Evolutionary conservation across 2,888 invertebrate genomes (phyloP), one percentile per base, ranked within the genome.

Genomic region (Erynnis tages): DNA sequence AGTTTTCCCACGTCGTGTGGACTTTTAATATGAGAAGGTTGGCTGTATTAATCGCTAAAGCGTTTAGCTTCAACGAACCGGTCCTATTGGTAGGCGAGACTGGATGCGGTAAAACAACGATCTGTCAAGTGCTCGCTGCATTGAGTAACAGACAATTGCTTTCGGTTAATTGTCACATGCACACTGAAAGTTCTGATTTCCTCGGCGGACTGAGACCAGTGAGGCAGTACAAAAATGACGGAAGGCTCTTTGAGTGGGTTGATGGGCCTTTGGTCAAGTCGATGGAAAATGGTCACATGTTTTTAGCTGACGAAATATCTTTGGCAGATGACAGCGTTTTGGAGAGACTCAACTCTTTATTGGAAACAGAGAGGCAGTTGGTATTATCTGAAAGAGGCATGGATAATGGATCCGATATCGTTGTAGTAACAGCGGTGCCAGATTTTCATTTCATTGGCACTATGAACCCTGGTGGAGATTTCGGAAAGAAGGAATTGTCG

Each of bases 401-500:
- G 48, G 92, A 92, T 67, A 90, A 88, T 53, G 91, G 82, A 69
- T 90, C 91, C 21, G 89, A 80, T 66, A 91, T 92, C 19, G 90
- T 91, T 41, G 90, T 92, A 21, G 88, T 94, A 2, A 91, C 94
- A 32, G 91, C 93, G 0, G 95, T 95, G 50, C 76, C 92, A 4
- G 91, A 93, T 6, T 99, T 99, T 75, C 94, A 96, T 65, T 96
- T 99, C 68, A 92, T 99, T 53, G 98, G 97, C 1, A 99, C 99
- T 0, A 99, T 99, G 99, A 99, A 99, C 89, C 99, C 99, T 4
- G 98, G 99, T 7, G 99, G 99, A 0, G 99, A 99, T 90, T 99
- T 96, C 76, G 99, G 99, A 2, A 99, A 99, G 78, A 99, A 99
- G 76, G 99, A 99, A 91, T 90, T 99, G 6, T 99, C 99, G 0